Percentiles rank a stretch among this genome's conserved stretches.
These are phyloP conservation scores for Melitaea athalia DNA, from an alignment of 2,888 invertebrate species.

Conservation along the genomic window DNA sequence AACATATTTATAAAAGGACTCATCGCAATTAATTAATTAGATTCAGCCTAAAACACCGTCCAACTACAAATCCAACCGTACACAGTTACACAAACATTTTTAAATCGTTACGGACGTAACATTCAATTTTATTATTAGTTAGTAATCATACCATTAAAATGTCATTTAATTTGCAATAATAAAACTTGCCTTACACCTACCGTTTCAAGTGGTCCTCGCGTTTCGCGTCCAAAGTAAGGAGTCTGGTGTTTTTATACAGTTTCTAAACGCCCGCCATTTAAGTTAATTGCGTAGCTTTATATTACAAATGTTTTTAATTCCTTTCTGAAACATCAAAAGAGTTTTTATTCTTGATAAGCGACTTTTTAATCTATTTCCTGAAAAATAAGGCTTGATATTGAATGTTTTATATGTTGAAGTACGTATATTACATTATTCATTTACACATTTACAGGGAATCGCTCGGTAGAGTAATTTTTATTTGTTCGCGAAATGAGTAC, in stretches of 20 bases:
- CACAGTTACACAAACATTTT: too few species aligned
- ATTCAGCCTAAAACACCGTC: too few species aligned
- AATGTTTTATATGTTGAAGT: conserved; percentile 13
- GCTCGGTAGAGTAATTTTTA: conserved; percentile 31
- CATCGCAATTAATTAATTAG: too few species aligned
- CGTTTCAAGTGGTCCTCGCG: not conserved
- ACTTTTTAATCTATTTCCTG: not conserved
- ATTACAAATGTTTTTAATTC: conserved; percentile 64
- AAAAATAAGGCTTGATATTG: conserved; percentile 8
- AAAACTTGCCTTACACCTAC: not conserved
- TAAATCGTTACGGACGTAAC: not conserved
- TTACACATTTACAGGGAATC: conserved; percentile 27
- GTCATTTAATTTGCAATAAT: not conserved
- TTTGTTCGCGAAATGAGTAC: conserved; percentile 20
- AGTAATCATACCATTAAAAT: conserved; percentile 4
- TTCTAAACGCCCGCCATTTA: conserved; percentile 39
- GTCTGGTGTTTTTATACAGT: conserved; percentile 44
- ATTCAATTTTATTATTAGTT: not conserved
- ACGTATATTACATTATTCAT: conserved; percentile 20
- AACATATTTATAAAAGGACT: too few species aligned
- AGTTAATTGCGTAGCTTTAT: conserved; percentile 50
- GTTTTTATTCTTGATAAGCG: conserved; percentile 10
- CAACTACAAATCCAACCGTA: too few species aligned
- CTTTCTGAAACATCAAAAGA: conserved; percentile 64
- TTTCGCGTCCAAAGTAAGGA: conserved; percentile 35